Base-by-base conservation (phyloP, 2,797 vertebrate genomes). In the Ispidina picta region DNA sequence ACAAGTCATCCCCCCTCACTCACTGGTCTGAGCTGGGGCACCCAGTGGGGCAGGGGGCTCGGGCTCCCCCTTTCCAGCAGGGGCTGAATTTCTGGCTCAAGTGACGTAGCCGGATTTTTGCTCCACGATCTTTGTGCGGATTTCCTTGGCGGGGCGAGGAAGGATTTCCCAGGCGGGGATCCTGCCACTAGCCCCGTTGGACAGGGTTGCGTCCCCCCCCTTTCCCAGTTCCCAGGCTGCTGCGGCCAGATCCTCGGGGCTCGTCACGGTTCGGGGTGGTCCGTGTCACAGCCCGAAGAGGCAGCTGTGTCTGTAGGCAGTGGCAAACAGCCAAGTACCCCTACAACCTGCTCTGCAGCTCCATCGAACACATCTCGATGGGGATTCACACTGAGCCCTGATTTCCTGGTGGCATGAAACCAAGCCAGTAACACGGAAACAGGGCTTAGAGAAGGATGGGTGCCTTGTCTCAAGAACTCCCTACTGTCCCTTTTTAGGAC, bases 1-100 rank as follows among this genome's bases (percentile, higher is more conserved):
- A 46, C 3, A 0, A 0, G 12, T 2, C 23, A 28, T 33, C 33
- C 8, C 13, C 15, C 5, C 10, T 41, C 54, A 17, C 0, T 8
- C 22, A 4, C 31, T 25, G 74, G 16, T 15, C 35, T 78, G 49
- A 69, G 33, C 21, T 59, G 63, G 15, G 69, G 43, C 4, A 2
- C 51, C 35, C 29, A 16, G 12, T 1, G 3, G 16, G 33, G 10
- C 44, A 10, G 33, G 18, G 11, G 11, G 15, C 33, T 63, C 3
- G 4, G 21, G 17, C 8, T 16, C n/a, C 10, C 28, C 19, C n/a
- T 78, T 54, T 69, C 46, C 43, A 29, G 26, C 22, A 2, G 5
- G 35, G 35, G 41, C 12, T 23, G 63, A 35, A 44, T 65, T 64
- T 44, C 51, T 25, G 78, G 5, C 60, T 56, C 11, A 0, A 56